phyloP scores from a whole-genome alignment of 2,888 invertebrate species.

The Dynastes hyllus region DNA sequence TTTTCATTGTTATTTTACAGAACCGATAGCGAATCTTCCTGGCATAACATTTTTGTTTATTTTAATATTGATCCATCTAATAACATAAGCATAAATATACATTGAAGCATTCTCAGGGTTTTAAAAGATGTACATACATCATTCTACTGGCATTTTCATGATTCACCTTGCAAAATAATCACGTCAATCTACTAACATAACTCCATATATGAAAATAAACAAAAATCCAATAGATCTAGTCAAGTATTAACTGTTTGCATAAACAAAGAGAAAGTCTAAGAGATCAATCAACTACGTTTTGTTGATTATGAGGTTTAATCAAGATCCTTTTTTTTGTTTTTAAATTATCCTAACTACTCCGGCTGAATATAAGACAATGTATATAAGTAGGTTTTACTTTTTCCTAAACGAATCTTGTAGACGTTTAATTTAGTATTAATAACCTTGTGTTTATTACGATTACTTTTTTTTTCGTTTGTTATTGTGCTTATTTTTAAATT shows the following conservation, averaged over 20 bases:
- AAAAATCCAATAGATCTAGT: constrained; percentile 38
- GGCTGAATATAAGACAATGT: constrained; percentile 25
- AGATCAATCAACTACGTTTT: constrained; percentile 23
- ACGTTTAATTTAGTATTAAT: constrained; percentile 40
- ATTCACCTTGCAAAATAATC: no score
- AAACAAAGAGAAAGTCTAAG: constrained; percentile 9
- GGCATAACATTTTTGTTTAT: constrained; percentile 16
- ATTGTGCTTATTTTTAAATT: constrained; percentile 39
- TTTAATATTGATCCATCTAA: constrained; percentile 28
- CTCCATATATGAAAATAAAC: constrained; percentile 37
- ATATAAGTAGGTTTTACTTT: constrained; percentile 15
- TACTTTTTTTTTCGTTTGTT: constrained; percentile 24
- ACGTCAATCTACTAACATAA: neutral
- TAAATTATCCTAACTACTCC: neutral
- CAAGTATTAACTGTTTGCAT: constrained; percentile 12
- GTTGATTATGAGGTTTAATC: constrained; percentile 17
- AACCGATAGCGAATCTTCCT: neutral
- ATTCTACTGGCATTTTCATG: neutral
- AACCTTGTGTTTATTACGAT: constrained; percentile 30
- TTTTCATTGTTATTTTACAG: no score
- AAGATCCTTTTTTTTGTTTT: neutral
- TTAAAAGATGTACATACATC: constrained; percentile 9
- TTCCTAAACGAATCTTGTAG: constrained; percentile 30
- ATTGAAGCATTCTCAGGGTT: constrained; percentile 28
- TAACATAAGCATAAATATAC: neutral